A percentile compares a stretch with the other conserved stretches of the same genome.
phyloP scores from a whole-genome alignment of 2,113 vertebrate species.

The Eretmochelys imbricata region DNA sequence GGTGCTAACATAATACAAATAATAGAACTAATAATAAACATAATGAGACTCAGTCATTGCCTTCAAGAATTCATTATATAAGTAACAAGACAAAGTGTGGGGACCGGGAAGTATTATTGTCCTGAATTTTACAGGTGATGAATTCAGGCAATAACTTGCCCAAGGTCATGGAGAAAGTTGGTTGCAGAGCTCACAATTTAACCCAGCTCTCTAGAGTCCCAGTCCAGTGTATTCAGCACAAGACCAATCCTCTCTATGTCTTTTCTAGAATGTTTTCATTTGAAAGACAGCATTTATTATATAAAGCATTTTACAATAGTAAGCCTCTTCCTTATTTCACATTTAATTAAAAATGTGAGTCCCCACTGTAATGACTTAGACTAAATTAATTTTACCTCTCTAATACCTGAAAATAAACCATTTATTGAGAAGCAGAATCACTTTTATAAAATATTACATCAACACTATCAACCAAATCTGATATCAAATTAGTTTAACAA shows the following conservation, averaged over 20 bases:
- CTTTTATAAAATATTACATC: background rate
- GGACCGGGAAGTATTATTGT: background rate
- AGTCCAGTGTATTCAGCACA: background rate
- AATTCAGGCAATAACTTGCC: background rate
- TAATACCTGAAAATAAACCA: background rate
- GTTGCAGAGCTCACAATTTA: background rate
- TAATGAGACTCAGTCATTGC: background rate
- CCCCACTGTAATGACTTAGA: background rate
- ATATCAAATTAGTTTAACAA: too few species aligned
- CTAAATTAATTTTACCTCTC: background rate
- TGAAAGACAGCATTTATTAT: background rate
- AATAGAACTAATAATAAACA: slow-evolving; percentile 15
- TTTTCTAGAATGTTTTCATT: background rate
- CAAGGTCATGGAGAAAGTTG: background rate
- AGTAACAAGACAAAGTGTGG: too few species aligned
- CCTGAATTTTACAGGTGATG: background rate
- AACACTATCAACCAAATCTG: background rate
- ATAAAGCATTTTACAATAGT: background rate
- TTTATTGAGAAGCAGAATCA: background rate
- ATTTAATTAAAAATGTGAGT: background rate
- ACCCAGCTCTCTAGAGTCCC: background rate
- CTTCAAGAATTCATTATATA: background rate
- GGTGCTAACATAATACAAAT: background rate
- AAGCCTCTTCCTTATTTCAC: background rate
- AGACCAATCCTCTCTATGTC: background rate